Evolutionary conservation across 2,888 invertebrate species (phyloP).

Genomic region (Geophilus truncorum): DNA sequence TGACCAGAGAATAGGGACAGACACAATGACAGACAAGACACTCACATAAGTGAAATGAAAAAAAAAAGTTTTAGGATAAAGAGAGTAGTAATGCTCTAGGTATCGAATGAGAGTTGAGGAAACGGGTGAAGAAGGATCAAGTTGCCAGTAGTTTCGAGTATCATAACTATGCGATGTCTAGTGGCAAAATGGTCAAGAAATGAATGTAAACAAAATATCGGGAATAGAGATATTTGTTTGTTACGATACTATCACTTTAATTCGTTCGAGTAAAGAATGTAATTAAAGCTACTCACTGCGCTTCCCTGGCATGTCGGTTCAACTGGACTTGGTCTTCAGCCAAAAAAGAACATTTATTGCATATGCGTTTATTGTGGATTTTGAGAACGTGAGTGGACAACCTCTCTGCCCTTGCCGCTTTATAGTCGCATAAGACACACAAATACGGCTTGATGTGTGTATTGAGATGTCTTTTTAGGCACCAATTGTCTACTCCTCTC

Average conservation of each 20-base stretch:
- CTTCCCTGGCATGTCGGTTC: constrained; percentile 61
- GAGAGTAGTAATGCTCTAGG: constrained; percentile 3
- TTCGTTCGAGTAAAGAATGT: too few relatives aligned
- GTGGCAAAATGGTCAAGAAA: too few relatives aligned
- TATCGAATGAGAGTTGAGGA: background rate
- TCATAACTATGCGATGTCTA: too few relatives aligned
- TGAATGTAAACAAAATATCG: too few relatives aligned
- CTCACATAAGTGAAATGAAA: constrained; percentile 17
- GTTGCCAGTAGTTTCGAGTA: background rate
- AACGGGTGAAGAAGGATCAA: background rate
- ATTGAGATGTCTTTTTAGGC: constrained; percentile 83
- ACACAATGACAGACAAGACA: background rate
- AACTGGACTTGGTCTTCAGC: constrained; percentile 77
- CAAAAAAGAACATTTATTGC: constrained; percentile 79
- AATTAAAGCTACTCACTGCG: constrained; percentile 48
- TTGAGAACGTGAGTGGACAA: constrained; percentile 83
- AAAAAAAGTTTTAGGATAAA: constrained; percentile 22
- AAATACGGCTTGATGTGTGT: constrained; percentile 88
- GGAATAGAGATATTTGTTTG: too few relatives aligned
- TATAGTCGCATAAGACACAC: constrained; percentile 86
- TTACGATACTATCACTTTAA: too few relatives aligned
- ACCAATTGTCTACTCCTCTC: constrained; percentile 92
- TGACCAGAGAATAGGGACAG: constrained; percentile 5
- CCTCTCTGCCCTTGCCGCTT: constrained; percentile 84
- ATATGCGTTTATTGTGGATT: constrained; percentile 85